Conservation (phyloP, 2,113 vertebrate species). For the Callipepla californica region DNA sequence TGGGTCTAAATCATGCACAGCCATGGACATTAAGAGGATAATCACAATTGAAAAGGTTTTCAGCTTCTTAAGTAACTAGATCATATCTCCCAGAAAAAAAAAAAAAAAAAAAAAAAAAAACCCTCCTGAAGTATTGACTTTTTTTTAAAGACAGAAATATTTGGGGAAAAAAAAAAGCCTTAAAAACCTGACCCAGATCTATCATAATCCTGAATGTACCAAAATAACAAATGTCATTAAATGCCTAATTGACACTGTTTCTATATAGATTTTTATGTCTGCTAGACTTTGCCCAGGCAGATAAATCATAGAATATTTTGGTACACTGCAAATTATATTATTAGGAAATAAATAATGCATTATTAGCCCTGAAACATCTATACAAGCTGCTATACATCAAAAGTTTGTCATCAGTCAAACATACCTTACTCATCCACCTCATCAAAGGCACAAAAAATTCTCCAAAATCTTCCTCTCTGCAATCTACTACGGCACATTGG, state of each 20-base stretch:
- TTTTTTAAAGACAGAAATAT: not conserved
- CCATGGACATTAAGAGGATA: not conserved
- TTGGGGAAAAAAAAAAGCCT: not conserved
- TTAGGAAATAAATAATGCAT: constrained; percentile 25
- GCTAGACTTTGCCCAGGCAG: not conserved
- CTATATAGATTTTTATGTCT: constrained; percentile 23
- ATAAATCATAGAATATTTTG: not conserved
- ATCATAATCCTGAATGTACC: not conserved
- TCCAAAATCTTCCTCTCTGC: not conserved
- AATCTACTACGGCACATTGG: not conserved
- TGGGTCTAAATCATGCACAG: not conserved
- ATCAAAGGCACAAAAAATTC: not conserved
- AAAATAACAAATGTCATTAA: not conserved
- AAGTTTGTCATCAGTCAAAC: not conserved
- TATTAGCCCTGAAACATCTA: not conserved
- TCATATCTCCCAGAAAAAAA: not conserved
- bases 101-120: not conserved
- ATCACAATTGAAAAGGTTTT: not conserved
- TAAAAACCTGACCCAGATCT: not conserved
- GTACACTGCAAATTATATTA: not conserved
- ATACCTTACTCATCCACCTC: not conserved
- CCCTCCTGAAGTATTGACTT: not conserved
- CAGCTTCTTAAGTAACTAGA: not conserved
- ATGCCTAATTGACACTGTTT: not conserved
- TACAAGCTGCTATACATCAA: not conserved